Base-by-base conservation (phyloP, 2,113 vertebrate genomes). In the Odontesthes bonariensis region DNA sequence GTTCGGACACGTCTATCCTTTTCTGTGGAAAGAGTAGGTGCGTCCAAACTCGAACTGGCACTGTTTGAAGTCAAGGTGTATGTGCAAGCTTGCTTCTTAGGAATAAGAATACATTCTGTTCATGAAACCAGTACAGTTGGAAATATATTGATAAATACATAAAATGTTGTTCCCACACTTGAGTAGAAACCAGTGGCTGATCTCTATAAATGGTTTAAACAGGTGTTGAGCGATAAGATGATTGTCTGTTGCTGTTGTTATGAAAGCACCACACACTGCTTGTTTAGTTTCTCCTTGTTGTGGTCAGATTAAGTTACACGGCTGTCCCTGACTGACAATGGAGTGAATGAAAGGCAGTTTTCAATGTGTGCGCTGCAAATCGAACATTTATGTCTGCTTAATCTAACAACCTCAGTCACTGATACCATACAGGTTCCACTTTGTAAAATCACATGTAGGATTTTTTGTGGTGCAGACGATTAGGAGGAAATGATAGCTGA, bases 221-320 rank as follows among this genome's bases (percentile, higher is more conserved):
- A 42, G 59, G 72, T 69, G 81, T 75, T 20, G 19, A 84, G 40
- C 79, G 59, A 69, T 51, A 6, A 10, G 27, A 19, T 75, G 42
- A 79, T 60, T 76, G 62, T 58, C 31, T 61, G 61, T 74, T 59
- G 31, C 35, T 79, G 59, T 58, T 61, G 49, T 47, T 53, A 57
- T 87, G 64, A 69, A 59, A 73, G 69, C 55, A 60, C 69, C 62
- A 44, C 70, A 40, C 66, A 63, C n/a, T 20, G 40, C 20, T 40
- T 55, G 68, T 47, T 33, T n/a, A 38, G 52, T 44, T 8, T 72
- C 44, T 55, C 20, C 38, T 27, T 19, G 22, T 38, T 65, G 38
- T 9, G 16, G 17, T 22, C 51, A 60, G 77, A 86, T 91, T 54
- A 33, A 51, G 70, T 91, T 87, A 88, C 89, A 73, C 6, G 33